phyloP scores from a whole-genome alignment of 2,113 vertebrate genomes.

The Oncorhynchus masou region DNA sequence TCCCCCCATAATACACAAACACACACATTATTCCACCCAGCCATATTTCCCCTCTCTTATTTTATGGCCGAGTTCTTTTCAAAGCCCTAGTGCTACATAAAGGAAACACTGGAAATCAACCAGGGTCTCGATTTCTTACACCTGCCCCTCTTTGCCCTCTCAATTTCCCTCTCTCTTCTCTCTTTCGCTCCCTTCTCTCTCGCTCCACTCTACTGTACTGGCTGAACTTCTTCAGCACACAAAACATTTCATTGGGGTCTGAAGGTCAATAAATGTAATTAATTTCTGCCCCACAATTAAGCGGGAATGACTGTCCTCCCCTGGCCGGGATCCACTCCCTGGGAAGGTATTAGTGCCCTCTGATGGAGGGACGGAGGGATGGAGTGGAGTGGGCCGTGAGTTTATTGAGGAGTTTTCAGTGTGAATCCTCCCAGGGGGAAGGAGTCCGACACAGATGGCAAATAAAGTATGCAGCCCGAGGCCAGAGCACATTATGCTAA shows the following conservation, averaged over 20 bases:
- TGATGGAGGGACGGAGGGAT: constrained; percentile 73
- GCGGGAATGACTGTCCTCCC: background rate
- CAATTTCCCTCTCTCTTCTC: background rate
- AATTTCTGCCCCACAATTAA: constrained; percentile 78
- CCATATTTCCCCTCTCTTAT: constrained; percentile 26
- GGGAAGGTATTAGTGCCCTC: constrained; percentile 75
- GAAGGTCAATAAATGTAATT: constrained; percentile 81
- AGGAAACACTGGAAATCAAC: constrained; percentile 45
- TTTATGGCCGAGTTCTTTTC: constrained; percentile 38
- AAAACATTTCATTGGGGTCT: constrained; percentile 29
- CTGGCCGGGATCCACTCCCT: constrained; percentile 79
- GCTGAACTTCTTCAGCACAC: constrained; percentile 71
- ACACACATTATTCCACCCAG: background rate
- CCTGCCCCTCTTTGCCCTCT: constrained; percentile 30
- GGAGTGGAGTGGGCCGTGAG: constrained; percentile 70
- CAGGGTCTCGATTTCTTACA: constrained; percentile 15
- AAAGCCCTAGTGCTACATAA: constrained; percentile 40
- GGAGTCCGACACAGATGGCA: constrained; percentile 98
- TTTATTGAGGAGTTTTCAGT: constrained; percentile 92
- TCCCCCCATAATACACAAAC: background rate
- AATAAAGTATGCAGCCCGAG: constrained; percentile 99
- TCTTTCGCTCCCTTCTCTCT: background rate
- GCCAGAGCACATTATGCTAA: constrained; percentile 99
- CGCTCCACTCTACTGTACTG: background rate
- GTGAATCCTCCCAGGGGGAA: constrained; percentile 85